Evolutionary conservation across 2,797 vertebrate species (phyloP).

Genomic region (Crocodylus rhombifer): DNA sequence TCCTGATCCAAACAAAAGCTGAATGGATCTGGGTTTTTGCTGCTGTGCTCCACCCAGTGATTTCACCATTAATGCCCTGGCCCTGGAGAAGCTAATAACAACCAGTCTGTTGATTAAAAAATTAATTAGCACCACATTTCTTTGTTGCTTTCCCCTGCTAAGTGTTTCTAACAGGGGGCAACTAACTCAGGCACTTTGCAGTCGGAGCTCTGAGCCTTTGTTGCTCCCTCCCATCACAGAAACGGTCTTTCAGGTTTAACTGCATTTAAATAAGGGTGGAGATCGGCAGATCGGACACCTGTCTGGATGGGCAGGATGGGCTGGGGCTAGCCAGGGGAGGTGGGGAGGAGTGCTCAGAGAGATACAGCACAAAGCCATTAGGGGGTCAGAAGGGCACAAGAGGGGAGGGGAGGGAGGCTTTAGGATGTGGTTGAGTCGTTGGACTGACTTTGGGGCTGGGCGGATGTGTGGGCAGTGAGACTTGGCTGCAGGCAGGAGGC

Average conservation of each 20-base stretch:
- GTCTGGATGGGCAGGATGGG: not conserved
- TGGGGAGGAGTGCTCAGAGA: not conserved
- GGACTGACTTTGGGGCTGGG: not conserved
- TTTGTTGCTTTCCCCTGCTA: not conserved
- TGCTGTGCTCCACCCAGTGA: not conserved
- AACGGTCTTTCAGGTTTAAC: not conserved
- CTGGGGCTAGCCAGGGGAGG: not conserved
- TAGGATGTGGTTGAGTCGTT: not conserved
- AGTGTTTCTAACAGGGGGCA: not conserved
- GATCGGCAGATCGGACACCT: not conserved
- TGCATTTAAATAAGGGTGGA: not conserved
- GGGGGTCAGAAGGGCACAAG: not conserved
- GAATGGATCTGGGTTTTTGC: not conserved
- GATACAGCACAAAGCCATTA: not conserved
- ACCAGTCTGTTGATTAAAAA: not conserved
- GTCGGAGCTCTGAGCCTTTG: not conserved
- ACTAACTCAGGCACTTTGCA: not conserved
- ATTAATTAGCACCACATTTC: constrained; percentile 11
- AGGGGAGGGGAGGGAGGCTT: not conserved
- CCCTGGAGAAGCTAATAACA: constrained; percentile 2
- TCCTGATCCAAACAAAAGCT: not conserved
- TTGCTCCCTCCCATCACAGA: not conserved
- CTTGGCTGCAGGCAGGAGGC: not conserved
- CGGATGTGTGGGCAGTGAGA: not conserved
- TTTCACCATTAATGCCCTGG: not conserved